Evolutionary conservation across 2,113 vertebrate species (phyloP).

Genomic region (Neodontobutis hainanensis): DNA sequence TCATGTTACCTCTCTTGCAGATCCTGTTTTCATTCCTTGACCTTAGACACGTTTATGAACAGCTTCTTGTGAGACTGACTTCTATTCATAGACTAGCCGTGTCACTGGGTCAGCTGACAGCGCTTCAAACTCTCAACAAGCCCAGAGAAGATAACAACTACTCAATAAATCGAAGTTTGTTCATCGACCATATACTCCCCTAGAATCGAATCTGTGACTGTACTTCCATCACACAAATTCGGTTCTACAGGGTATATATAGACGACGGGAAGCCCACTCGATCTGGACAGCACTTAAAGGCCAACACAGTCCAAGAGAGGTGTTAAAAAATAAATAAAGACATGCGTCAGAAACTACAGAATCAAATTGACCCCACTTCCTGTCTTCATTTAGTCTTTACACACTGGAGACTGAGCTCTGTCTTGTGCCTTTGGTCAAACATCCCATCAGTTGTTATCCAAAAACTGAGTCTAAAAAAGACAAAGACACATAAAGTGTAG

Average conservation of each 20-base stretch:
- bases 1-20: constrained; percentile 24
- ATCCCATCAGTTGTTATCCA: neutral
- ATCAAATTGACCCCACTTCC: constrained; percentile 1
- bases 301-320: constrained; percentile 4
- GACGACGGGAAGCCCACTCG: constrained; percentile 69
- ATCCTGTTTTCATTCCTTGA: constrained; percentile 19
- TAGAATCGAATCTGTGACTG: constrained; percentile 99
- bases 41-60: neutral
- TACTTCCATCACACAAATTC: constrained; percentile 89
- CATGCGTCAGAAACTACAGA: constrained; percentile 14
- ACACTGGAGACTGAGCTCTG: neutral
- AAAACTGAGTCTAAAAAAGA: neutral
- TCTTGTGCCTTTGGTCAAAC: neutral
- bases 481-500: neutral
- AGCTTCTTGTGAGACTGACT: constrained; percentile 42
- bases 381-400: neutral
- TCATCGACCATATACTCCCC: constrained; percentile 99
- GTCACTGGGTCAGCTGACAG: constrained; percentile 21
- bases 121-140: constrained; percentile 3
- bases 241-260: constrained; percentile 94
- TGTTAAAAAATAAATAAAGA: neutral
- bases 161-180: constrained; percentile 89
- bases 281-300: neutral
- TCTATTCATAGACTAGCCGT: constrained; percentile 11
- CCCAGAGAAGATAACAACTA: constrained; percentile 8